Evolutionary conservation across 2,113 vertebrate species (phyloP).

Genomic region (Elephas maximus): DNA sequence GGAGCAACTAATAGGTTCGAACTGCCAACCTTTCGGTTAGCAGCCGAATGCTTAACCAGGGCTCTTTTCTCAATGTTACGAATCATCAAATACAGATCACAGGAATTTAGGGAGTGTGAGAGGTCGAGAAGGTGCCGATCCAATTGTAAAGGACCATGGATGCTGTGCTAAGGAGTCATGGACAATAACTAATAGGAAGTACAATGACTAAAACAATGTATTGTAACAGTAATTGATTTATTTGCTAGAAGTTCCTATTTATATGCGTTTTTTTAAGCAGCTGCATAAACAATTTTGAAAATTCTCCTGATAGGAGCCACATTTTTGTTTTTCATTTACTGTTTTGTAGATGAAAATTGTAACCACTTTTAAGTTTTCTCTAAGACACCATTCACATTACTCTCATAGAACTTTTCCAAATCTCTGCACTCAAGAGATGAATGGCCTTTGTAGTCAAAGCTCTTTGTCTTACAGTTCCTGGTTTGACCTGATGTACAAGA

Average conservation of each 20-base stretch:
- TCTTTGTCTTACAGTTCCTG: neutral
- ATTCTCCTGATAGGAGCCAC: neutral
- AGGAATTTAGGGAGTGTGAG: no score
- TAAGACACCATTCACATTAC: neutral
- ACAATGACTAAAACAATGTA: no score
- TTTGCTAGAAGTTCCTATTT: neutral
- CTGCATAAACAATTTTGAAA: conserved; percentile 20
- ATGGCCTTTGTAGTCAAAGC: neutral
- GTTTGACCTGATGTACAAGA: neutral
- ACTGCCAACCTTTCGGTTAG: no score
- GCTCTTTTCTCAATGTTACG: no score
- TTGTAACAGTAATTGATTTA: neutral
- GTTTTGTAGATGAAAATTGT: conserved; percentile 33
- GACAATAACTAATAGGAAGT: no score
- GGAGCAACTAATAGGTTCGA: no score
- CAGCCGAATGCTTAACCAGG: no score
- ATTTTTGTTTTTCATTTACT: neutral
- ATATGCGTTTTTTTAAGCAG: neutral
- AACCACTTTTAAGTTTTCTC: neutral
- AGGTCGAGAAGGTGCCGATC: no score
- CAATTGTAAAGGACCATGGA: no score
- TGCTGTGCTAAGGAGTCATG: no score
- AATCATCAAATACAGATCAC: no score
- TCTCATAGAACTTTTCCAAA: neutral
- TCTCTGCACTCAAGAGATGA: neutral